Percentiles rank a stretch among this genome's conserved stretches.
These are phyloP conservation scores for Polydrusus cervinus DNA, from an alignment of 2,888 invertebrate genomes.

Conservation along the genomic window DNA sequence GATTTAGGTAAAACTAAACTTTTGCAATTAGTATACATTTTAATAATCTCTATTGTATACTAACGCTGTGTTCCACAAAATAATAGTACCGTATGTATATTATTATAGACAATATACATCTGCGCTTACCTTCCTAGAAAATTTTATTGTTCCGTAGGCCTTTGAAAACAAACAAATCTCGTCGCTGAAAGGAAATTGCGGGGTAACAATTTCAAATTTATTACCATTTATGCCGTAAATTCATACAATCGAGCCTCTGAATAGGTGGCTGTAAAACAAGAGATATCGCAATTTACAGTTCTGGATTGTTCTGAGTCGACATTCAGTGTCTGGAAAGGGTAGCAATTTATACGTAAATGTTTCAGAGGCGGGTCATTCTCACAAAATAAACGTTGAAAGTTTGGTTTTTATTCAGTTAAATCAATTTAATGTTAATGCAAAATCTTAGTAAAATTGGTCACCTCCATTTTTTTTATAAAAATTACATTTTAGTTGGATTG, in stretches of 20 bases:
- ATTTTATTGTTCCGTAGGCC: constrained; percentile 35
- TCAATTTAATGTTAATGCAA: no score
- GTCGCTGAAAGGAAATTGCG: constrained; percentile 44
- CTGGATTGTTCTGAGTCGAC: constrained; percentile 40
- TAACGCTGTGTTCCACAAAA: neutral
- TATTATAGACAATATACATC: neutral
- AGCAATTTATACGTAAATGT: constrained; percentile 35
- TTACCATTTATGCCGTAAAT: constrained; percentile 47
- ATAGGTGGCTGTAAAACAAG: constrained; percentile 45
- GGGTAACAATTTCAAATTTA: constrained; percentile 48
- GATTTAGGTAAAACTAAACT: no score
- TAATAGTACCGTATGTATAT: neutral
- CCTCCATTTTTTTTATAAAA: no score
- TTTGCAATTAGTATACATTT: neutral
- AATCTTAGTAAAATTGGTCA: no score
- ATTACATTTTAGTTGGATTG: no score
- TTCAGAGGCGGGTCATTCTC: constrained; percentile 16
- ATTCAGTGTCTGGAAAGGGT: constrained; percentile 30
- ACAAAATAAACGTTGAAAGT: neutral
- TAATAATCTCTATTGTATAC: neutral
- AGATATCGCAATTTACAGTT: constrained; percentile 48
- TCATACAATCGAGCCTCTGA: constrained; percentile 45
- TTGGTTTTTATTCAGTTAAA: no score
- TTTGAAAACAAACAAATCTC: constrained; percentile 22
- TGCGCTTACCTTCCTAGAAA: constrained; percentile 11